Percentiles rank a stretch among this genome's conserved stretches.
phyloP scores from a whole-genome alignment of 2,888 invertebrate genomes.

The Pollenia griseotomentosa region DNA sequence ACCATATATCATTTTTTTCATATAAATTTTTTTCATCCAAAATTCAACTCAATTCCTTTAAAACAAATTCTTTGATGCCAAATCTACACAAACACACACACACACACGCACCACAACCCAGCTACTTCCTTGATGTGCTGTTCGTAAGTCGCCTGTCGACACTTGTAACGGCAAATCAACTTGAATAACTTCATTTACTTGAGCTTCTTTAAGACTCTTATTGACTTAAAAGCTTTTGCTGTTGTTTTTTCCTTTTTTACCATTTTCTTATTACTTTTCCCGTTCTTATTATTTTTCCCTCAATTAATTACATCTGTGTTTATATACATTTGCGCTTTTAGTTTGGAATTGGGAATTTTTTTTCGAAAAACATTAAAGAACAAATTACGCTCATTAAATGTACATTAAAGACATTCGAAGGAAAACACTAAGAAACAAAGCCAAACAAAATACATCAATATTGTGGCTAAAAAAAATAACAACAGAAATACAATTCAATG shows the following conservation, averaged over 20 bases:
- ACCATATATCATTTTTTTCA: too few species aligned
- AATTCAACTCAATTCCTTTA: background rate
- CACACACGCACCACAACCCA: too few species aligned
- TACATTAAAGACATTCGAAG: constrained; percentile 68
- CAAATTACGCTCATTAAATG: constrained; percentile 72
- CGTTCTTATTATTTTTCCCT: constrained; percentile 33
- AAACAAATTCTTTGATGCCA: background rate
- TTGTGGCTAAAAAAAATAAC: background rate
- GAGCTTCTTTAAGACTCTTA: constrained; percentile 48
- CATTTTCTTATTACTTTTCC: constrained; percentile 1
- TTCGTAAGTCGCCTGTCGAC: constrained; percentile 40
- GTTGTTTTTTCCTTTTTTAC: background rate
- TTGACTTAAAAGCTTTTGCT: constrained; percentile 61
- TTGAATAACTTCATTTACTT: constrained; percentile 57
- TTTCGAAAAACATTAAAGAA: constrained; percentile 65
- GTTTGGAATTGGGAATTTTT: constrained; percentile 14
- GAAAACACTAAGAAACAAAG: constrained; percentile 39
- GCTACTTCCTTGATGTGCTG: background rate
- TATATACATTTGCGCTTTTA: constrained; percentile 53
- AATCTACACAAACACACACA: background rate
- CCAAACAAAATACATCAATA: constrained; percentile 48
- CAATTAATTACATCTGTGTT: constrained; percentile 69
- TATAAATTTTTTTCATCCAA: background rate
- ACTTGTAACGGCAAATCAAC: constrained; percentile 60
- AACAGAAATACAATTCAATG: constrained; percentile 17